Base-by-base conservation (phyloP, 2,113 vertebrate genomes). In the Romanogobio albipinnatus region DNA sequence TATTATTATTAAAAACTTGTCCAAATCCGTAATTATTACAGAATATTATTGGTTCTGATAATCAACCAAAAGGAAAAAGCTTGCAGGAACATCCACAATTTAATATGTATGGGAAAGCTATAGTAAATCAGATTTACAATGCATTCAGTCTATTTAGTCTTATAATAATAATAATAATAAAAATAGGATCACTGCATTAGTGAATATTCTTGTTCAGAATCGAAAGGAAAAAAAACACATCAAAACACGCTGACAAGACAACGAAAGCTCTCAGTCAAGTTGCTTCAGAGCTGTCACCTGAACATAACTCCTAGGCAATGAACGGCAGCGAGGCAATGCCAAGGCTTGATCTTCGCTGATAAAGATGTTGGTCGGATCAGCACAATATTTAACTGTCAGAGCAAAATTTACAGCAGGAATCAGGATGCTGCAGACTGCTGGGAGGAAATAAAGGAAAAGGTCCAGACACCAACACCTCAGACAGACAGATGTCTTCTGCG, bases 401-500 rank as follows among this genome's bases (percentile, higher is more conserved):
- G 39, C 22, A 29, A 5, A n/a, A 74, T 51, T 45, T 47, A 74
- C 29, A 74, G 43, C 62, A 71, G 73, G 80, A 45, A 74, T 29
- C 62, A 71, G 73, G 80, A 45, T 78, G 62, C 7, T 70, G 62
- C 33, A 70, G 53, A 77, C 26, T 43, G 36, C 39, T 17, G 53
- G 33, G 68, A 68, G 53, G 73, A 84, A 56, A 49, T 36, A 29
- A 76, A 49, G 61, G 73, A 71, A 68, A n/a, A 53, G 7, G 81
- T n/a, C 39, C 61, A 88, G 87, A 88, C 81, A 75, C 71, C 22
- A 47, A 74, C 86, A 81, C 59, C 68, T 62, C 64, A 82, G 75
- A 75, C 24, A 3, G 58, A 76, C 43, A 43, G 71, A 68, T 74
- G 66, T 77, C 77, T 47, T 53, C 29, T 26, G 7, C 49, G 45